Evolutionary conservation across 2,113 vertebrate species (phyloP).

Genomic region (Catagonus wagneri): DNA sequence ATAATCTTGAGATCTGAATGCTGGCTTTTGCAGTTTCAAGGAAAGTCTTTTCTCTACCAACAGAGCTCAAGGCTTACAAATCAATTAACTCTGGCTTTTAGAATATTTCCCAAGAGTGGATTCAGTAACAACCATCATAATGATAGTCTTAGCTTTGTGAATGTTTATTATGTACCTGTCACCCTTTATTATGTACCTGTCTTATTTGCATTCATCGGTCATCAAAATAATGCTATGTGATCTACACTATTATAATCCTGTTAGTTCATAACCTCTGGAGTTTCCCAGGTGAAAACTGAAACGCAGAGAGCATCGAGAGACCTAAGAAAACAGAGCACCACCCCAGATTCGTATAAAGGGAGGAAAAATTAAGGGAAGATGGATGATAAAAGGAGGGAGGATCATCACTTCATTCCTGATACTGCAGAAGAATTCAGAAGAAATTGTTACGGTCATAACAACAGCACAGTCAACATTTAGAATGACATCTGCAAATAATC

Average conservation of each 20-base stretch:
- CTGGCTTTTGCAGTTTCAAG: not conserved
- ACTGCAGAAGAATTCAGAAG: not conserved
- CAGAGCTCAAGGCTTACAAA: not conserved
- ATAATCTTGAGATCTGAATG: not conserved
- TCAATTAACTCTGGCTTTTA: not conserved
- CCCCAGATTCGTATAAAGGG: not conserved
- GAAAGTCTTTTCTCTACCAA: not conserved
- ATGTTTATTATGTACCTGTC: not conserved
- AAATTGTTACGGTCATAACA: not conserved
- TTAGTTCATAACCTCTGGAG: not conserved
- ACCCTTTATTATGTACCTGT: not conserved
- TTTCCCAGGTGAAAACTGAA: not conserved
- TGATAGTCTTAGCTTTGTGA: not conserved
- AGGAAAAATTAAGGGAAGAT: not conserved
- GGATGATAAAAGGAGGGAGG: not conserved
- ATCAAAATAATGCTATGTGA: not conserved
- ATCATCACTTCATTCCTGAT: not conserved
- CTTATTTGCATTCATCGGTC: not conserved
- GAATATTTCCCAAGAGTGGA: not conserved
- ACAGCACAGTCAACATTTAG: accelerated
- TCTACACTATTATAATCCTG: not conserved
- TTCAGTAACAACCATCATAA: not conserved
- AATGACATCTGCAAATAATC: not conserved
- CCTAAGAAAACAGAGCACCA: not conserved
- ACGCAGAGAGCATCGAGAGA: not conserved